phyloP scores from a whole-genome alignment of 2,888 invertebrate species.

The Dryobota labecula region DNA sequence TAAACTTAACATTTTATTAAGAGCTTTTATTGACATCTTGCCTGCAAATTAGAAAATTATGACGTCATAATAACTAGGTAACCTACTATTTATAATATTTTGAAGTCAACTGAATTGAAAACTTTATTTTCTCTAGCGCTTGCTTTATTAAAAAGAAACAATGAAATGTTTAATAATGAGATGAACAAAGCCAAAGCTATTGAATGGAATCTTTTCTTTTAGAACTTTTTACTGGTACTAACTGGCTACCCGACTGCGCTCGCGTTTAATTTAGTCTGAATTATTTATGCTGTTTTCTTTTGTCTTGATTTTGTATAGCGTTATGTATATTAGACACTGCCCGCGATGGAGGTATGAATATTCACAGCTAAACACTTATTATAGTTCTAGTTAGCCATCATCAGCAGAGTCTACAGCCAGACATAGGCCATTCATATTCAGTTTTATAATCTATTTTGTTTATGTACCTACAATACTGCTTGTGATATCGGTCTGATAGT shows the following conservation, averaged over 20 bases:
- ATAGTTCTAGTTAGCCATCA: neutral
- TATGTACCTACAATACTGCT: neutral
- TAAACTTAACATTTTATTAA: neutral
- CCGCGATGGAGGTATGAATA: neutral
- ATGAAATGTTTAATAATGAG: conserved; percentile 53
- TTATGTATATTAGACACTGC: neutral
- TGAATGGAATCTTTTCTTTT: conserved; percentile 47
- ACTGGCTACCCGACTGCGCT: conserved; percentile 25
- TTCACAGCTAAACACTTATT: neutral
- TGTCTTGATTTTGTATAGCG: conserved; percentile 7
- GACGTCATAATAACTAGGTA: neutral
- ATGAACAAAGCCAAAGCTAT: conserved; percentile 49
- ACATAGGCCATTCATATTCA: neutral
- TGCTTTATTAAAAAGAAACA: conserved; percentile 59
- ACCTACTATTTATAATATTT: conserved; percentile 11
- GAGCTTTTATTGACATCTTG: neutral
- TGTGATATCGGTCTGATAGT: neutral
- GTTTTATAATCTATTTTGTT: neutral
- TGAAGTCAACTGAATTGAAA: conserved; percentile 28
- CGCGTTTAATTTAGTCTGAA: conserved; percentile 40
- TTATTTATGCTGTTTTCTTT: conserved; percentile 12
- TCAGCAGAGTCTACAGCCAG: neutral
- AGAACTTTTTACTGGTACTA: conserved; percentile 39
- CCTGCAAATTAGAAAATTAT: neutral
- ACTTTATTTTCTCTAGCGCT: conserved; percentile 38